Conservation (phyloP, 2,888 invertebrate species). For the Ptilodon capucinus region DNA sequence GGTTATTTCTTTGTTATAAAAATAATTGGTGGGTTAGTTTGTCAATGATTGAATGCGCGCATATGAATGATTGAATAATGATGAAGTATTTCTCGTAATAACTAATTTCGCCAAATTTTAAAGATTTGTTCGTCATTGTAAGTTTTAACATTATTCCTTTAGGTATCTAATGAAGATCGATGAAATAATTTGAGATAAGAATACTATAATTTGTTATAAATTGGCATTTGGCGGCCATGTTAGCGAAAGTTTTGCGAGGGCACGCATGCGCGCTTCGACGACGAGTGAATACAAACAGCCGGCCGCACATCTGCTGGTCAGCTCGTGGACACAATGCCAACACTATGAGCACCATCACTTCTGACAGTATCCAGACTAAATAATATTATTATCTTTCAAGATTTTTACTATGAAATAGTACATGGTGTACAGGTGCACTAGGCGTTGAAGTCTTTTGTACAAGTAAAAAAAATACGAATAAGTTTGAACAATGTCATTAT, state of each 20-base stretch:
- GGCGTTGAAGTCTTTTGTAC: conserved; percentile 33
- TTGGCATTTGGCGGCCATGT: conserved; percentile 57
- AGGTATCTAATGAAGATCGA: not conserved
- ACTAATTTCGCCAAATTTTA: no score
- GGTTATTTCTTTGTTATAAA: no score
- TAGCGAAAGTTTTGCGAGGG: conserved; percentile 46
- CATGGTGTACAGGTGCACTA: not conserved
- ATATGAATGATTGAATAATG: no score
- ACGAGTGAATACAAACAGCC: conserved; percentile 68
- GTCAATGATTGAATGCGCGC: no score
- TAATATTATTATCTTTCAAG: not conserved
- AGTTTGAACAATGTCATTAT: no score
- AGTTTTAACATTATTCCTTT: not conserved
- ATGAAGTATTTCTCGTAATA: no score
- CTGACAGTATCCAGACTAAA: conserved; percentile 4
- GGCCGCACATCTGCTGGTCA: conserved; percentile 80
- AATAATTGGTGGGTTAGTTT: no score
- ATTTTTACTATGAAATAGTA: not conserved
- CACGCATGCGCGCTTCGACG: conserved; percentile 65
- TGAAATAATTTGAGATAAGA: no score
- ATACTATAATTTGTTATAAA: conserved; percentile 3
- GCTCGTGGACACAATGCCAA: conserved; percentile 75
- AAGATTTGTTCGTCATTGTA: not conserved
- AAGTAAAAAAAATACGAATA: not conserved
- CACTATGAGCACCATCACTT: conserved; percentile 36